Conservation (phyloP, 2,113 vertebrate genomes). For the Archocentrus centrarchus region DNA sequence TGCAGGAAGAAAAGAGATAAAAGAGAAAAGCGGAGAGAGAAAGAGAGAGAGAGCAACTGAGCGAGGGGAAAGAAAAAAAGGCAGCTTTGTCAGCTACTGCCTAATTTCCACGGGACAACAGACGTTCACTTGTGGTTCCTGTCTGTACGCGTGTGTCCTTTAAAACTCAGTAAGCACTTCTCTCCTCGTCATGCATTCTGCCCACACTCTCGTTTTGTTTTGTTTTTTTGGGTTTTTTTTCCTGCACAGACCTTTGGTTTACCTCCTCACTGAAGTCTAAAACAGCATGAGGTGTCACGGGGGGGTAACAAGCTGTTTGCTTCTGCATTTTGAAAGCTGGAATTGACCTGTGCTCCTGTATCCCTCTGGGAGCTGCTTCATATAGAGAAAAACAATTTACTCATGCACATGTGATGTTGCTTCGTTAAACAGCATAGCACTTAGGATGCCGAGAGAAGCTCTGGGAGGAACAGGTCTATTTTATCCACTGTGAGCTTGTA, state of each 20-base stretch:
- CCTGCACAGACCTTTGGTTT: conserved; percentile 15
- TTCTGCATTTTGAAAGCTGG: conserved; percentile 20
- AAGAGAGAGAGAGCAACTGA: background rate
- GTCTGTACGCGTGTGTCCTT: conserved; percentile 24
- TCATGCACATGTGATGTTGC: background rate
- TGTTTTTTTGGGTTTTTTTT: background rate
- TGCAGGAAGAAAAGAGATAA: background rate
- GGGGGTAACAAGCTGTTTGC: conserved; percentile 22
- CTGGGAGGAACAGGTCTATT: conserved; percentile 6
- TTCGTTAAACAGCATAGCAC: conserved; percentile 23
- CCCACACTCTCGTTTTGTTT: background rate
- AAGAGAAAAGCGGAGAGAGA: background rate
- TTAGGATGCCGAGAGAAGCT: background rate
- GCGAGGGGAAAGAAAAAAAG: background rate
- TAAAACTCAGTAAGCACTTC: conserved; percentile 26
- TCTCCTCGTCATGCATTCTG: conserved; percentile 12
- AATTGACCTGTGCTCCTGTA: conserved; percentile 33
- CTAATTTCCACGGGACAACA: conserved; percentile 30
- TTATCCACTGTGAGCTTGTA: conserved; percentile 1
- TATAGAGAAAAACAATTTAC: conserved; percentile 57
- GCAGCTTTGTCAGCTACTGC: conserved; percentile 19
- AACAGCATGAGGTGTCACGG: conserved; percentile 23
- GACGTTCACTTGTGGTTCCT: conserved; percentile 18
- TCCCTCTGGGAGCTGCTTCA: conserved; percentile 41
- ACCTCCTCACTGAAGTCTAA: conserved; percentile 23